Conservation (phyloP, 2,888 invertebrate species). For the Oxycera nigricornis region DNA sequence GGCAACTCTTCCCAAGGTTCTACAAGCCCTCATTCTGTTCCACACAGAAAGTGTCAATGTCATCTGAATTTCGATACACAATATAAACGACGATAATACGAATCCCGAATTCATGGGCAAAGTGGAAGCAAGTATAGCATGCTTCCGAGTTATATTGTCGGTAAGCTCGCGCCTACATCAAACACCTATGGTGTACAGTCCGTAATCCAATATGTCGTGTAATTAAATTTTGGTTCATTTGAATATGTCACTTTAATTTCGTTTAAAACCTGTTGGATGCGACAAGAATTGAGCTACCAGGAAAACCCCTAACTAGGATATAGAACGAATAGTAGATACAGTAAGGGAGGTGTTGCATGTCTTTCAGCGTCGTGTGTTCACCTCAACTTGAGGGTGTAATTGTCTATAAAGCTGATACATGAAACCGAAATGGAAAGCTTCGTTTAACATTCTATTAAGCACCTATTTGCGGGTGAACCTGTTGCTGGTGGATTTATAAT, state of each 20-base stretch:
- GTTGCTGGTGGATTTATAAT: slow-evolving; percentile 18
- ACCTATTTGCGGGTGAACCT: background rate
- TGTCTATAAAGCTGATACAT: background rate
- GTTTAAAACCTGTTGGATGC: slow-evolving; percentile 48
- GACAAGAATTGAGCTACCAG: slow-evolving; percentile 27
- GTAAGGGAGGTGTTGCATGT: background rate
- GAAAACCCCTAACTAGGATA: background rate
- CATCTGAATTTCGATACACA: slow-evolving; percentile 17
- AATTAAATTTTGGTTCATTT: slow-evolving; percentile 63
- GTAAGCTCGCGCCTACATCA: slow-evolving; percentile 46
- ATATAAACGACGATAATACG: background rate
- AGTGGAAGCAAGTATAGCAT: background rate
- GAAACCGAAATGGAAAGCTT: background rate
- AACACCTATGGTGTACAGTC: slow-evolving; percentile 48
- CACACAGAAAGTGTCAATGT: slow-evolving; percentile 15
- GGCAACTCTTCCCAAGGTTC: no score
- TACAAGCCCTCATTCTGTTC: background rate
- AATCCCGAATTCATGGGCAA: background rate
- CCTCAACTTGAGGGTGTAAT: background rate
- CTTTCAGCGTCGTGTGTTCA: background rate
- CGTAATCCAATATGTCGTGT: slow-evolving; percentile 62
- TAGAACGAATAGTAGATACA: background rate
- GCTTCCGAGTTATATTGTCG: background rate
- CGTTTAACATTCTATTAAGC: slow-evolving; percentile 23
- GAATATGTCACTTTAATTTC: slow-evolving; percentile 56